Percentiles rank a stretch among this genome's conserved stretches.
Evolutionary conservation across 2,113 vertebrate species (phyloP).

Genomic region (Carassius auratus): DNA sequence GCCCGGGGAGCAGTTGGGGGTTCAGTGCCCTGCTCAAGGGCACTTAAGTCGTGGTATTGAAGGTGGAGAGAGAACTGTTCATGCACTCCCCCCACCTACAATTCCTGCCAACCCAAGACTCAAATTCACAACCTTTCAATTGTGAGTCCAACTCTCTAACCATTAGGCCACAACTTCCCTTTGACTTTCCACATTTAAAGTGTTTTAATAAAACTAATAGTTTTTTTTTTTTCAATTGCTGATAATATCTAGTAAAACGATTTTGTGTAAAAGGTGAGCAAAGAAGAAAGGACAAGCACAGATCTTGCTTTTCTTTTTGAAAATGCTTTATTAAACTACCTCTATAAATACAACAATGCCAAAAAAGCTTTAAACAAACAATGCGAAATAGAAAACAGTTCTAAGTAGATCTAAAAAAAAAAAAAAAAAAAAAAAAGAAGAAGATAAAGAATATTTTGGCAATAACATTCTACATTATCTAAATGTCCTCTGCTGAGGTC

Average conservation of each 20-base stretch:
- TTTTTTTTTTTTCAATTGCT: background rate
- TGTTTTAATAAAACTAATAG: background rate
- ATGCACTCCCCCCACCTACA: too few species aligned
- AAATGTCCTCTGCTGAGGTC: slow-evolving; percentile 54
- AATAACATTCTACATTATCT: slow-evolving; percentile 66
- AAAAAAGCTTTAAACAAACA: slow-evolving; percentile 69
- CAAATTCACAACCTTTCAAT: too few species aligned
- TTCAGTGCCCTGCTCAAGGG: too few species aligned
- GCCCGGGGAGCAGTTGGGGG: too few species aligned
- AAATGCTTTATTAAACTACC: slow-evolving; percentile 81
- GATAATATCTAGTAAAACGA: background rate
- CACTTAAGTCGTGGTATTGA: too few species aligned
- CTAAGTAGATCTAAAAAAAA: slow-evolving; percentile 65
- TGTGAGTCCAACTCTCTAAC: too few species aligned
- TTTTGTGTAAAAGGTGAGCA: background rate
- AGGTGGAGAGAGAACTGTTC: too few species aligned
- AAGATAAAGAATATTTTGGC: slow-evolving; percentile 67
- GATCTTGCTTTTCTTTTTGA: slow-evolving; percentile 60
- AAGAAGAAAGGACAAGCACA: background rate
- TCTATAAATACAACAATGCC: slow-evolving; percentile 79
- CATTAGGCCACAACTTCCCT: too few species aligned
- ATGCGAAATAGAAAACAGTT: slow-evolving; percentile 71
- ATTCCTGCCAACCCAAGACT: too few species aligned
- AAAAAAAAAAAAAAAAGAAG: slow-evolving; percentile 38
- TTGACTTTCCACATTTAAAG: background rate